Conservation (phyloP, 2,797 vertebrate genomes). For the Pelobates cultripes region DNA sequence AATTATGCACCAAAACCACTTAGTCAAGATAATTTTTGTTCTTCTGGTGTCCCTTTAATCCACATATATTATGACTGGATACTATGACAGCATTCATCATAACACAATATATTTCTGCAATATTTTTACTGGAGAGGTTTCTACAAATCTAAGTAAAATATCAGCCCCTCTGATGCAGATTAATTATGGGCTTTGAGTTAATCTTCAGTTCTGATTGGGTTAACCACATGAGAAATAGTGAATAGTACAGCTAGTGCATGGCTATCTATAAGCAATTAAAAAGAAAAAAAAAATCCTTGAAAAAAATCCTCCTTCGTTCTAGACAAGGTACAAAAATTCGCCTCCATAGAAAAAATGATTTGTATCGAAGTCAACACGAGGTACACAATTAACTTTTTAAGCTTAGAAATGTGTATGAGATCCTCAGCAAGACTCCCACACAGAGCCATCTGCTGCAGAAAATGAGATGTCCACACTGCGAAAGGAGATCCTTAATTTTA, state of each 20-base stretch:
- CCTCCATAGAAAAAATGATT: slow-evolving; percentile 46
- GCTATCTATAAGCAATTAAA: slow-evolving; percentile 31
- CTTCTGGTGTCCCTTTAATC: no score
- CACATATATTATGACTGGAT: no score
- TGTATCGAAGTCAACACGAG: slow-evolving; percentile 63
- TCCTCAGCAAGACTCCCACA: slow-evolving; percentile 81
- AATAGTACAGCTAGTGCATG: background rate
- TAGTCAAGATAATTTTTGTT: no score
- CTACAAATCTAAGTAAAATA: background rate
- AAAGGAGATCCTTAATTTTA: slow-evolving; percentile 67
- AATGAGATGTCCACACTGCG: slow-evolving; percentile 83
- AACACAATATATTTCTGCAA: background rate
- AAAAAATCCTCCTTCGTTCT: slow-evolving; percentile 12
- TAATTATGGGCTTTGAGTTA: no score
- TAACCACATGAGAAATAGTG: background rate
- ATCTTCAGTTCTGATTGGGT: background rate
- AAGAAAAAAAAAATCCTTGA: slow-evolving; percentile 15
- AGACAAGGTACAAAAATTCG: slow-evolving; percentile 42
- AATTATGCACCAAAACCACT: no score
- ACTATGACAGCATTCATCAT: background rate
- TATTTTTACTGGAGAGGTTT: background rate
- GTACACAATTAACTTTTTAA: slow-evolving; percentile 75
- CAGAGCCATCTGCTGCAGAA: slow-evolving; percentile 91
- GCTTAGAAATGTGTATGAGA: slow-evolving; percentile 79
- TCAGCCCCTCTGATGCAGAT: no score